These are phyloP conservation scores for Choloepus hoffmanni DNA, from an alignment of 2,113 vertebrate genomes.

Conservation along the genomic window DNA sequence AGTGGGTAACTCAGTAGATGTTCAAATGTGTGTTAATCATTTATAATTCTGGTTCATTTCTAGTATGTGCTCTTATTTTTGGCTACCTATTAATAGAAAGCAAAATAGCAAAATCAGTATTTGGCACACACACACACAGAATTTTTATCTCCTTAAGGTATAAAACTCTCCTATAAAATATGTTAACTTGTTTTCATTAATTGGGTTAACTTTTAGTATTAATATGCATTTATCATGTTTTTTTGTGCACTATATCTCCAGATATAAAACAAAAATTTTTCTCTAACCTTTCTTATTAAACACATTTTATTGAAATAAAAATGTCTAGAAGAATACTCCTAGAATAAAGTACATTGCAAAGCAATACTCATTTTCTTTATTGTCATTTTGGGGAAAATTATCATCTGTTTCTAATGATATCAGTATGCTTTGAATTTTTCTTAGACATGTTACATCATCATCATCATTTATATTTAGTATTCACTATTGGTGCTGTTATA, in stretches of 20 bases:
- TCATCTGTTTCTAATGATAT: neutral
- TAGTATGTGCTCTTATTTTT: neutral
- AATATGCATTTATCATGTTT: neutral
- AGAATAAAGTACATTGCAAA: neutral
- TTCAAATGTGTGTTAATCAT: neutral
- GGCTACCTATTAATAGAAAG: neutral
- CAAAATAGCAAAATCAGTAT: neutral
- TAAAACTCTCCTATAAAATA: neutral
- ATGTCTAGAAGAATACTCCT: neutral
- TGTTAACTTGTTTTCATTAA: neutral
- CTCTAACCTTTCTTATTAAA: neutral
- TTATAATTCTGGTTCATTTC: conserved; percentile 38
- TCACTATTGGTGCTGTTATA: neutral
- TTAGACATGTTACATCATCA: neutral
- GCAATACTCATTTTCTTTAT: neutral
- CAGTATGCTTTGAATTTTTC: neutral
- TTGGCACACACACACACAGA: neutral
- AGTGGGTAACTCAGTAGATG: neutral
- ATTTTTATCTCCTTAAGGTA: neutral
- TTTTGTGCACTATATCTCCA: neutral
- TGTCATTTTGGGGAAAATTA: neutral
- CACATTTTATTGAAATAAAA: neutral
- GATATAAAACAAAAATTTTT: neutral
- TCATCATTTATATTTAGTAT: neutral
- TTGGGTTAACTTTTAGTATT: neutral